A percentile compares a stretch with the other conserved stretches of the same genome.
These are phyloP conservation scores for Ashinkailepas kermadecensis DNA, from an alignment of 2,888 invertebrate species.

Conservation along the genomic window DNA sequence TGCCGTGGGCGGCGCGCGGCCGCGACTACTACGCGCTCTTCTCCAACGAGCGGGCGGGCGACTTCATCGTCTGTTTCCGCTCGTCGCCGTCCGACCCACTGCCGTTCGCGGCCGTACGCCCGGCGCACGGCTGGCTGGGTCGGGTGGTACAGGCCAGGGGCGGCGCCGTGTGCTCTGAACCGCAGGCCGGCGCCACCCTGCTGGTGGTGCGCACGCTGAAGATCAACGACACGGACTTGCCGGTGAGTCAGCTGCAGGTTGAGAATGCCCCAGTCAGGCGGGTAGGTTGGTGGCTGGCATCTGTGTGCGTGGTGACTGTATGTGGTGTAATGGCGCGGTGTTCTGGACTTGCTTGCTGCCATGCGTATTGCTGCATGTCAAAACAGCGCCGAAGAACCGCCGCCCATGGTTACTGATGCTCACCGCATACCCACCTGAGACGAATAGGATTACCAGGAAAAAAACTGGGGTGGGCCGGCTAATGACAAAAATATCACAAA, in stretches of 20 bases:
- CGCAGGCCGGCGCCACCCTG: neutral
- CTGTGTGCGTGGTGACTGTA: no score
- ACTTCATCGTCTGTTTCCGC: slow-evolving; percentile 14
- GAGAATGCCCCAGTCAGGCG: no score
- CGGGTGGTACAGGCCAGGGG: neutral
- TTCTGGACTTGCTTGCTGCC: no score
- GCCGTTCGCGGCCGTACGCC: neutral
- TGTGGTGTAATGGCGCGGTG: no score
- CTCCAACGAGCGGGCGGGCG: neutral
- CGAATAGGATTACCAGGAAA: no score
- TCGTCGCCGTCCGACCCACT: slow-evolving; percentile 1
- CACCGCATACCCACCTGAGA: no score
- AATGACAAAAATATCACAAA: no score
- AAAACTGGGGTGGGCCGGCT: no score
- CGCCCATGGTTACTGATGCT: no score
- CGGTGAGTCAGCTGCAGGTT: neutral
- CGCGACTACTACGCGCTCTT: slow-evolving; percentile 20
- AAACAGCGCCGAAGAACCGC: no score
- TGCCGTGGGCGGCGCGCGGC: neutral
- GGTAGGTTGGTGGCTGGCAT: no score
- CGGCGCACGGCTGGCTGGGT: neutral
- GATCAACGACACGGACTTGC: neutral
- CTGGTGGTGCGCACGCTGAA: neutral
- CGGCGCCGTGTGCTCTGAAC: neutral
- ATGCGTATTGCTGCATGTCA: no score